These are phyloP conservation scores for Solea senegalensis DNA, from an alignment of 2,113 vertebrate species.

Conservation along the genomic window DNA sequence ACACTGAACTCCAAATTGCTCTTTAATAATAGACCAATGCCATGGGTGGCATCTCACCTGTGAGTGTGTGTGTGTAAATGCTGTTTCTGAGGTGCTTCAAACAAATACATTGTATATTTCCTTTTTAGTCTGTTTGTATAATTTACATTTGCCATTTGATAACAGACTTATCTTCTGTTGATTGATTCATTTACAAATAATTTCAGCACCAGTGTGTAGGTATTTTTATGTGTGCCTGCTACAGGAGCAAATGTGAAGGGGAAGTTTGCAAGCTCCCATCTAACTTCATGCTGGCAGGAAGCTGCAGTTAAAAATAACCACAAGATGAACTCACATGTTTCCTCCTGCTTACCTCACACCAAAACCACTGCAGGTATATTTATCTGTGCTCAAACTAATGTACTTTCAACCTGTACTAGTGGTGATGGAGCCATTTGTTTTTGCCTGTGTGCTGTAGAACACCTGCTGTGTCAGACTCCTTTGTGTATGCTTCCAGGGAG, in stretches of 20 bases:
- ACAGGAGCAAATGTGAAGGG: slow-evolving; percentile 23
- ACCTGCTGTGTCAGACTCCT: slow-evolving; percentile 52
- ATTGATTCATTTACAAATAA: not conserved
- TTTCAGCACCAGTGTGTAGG: not conserved
- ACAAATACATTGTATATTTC: not conserved
- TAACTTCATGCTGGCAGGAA: slow-evolving; percentile 54
- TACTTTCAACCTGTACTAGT: slow-evolving; percentile 35
- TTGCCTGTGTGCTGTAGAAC: slow-evolving; percentile 47
- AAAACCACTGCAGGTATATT: slow-evolving; percentile 47
- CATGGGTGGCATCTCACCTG: not conserved
- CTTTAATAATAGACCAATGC: not conserved
- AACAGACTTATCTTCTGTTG: not conserved
- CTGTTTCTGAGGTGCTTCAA: not conserved
- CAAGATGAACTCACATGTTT: slow-evolving; percentile 60
- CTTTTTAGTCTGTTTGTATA: too few species aligned
- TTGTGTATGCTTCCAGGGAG: slow-evolving; percentile 28
- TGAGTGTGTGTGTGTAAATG: too few species aligned
- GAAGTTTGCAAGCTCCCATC: slow-evolving; percentile 42
- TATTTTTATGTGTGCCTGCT: not conserved
- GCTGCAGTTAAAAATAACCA: slow-evolving; percentile 73
- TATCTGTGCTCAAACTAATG: slow-evolving; percentile 41
- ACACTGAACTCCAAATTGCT: not conserved
- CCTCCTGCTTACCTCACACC: slow-evolving; percentile 55
- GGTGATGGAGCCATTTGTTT: slow-evolving; percentile 40
- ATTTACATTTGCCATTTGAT: too few species aligned